phyloP scores from a whole-genome alignment of 2,113 vertebrate genomes.

The Galeopterus variegatus region DNA sequence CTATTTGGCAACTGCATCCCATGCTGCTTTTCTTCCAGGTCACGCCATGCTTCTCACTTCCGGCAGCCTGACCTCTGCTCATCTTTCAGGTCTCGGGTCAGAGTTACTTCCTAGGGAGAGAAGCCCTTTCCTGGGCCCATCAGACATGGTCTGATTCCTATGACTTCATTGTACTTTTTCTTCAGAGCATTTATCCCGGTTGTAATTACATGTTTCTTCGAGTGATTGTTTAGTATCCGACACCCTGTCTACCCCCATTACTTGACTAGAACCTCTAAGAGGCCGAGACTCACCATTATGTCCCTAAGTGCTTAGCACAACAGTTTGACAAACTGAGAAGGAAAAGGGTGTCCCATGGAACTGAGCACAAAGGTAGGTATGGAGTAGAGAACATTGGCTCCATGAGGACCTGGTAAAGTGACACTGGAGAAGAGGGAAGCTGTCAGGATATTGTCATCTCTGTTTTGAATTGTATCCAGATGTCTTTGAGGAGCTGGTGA shows the following conservation, averaged over 20 bases:
- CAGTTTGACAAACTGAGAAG: not conserved
- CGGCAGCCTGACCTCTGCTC: not conserved
- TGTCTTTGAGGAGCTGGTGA: not conserved
- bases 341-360: not conserved
- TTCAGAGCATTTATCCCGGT: not conserved
- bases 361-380: fast-evolving
- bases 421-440: not conserved
- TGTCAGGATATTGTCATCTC: not conserved
- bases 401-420: not conserved
- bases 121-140: not conserved
- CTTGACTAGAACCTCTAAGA: not conserved
- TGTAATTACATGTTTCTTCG: not conserved
- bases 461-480: not conserved
- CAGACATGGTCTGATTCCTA: not conserved
- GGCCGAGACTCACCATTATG: not conserved
- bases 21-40: not conserved
- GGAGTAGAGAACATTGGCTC: not conserved
- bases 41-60: not conserved
- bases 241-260: too few species aligned
- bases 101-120: not conserved
- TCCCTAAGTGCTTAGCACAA: not conserved
- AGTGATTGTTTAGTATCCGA: not conserved
- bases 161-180: not conserved
- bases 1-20: not conserved
- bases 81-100: not conserved